phyloP scores from a whole-genome alignment of 2,888 invertebrate genomes.

The Boloria euphrosyne region DNA sequence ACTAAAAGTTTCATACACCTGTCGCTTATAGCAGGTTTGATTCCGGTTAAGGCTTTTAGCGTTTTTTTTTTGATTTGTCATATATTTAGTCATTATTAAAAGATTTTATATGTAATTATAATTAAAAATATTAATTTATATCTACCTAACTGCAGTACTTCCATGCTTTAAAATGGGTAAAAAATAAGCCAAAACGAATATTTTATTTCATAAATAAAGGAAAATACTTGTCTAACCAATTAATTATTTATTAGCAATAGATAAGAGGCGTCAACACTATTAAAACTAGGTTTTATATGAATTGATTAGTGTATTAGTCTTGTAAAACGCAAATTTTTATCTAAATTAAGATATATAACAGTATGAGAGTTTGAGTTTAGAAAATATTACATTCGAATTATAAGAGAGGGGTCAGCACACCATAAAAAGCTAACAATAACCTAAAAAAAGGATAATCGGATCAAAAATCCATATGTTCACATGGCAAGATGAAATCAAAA shows the following conservation, averaged over 20 bases:
- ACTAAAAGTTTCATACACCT: conserved; percentile 21
- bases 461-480: conserved; percentile 36
- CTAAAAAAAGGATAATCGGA: conserved; percentile 28
- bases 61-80: neutral
- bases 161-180: no score
- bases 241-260: neutral
- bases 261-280: conserved; percentile 1
- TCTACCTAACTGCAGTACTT: no score
- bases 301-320: no score
- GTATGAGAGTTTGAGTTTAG: neutral
- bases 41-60: conserved; percentile 1
- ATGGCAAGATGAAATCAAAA: conserved; percentile 71
- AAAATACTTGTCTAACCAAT: no score
- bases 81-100: no score
- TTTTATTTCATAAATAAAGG: no score
- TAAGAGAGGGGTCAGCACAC: neutral
- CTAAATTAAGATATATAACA: conserved; percentile 7
- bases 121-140: neutral
- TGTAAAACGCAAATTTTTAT: neutral
- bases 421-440: conserved; percentile 13
- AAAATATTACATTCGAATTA: no score
- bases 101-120: no score
- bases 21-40: conserved; percentile 8
- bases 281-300: neutral
- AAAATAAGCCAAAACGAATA: no score